Evolutionary conservation across 2,797 vertebrate genomes (phyloP).

Genomic region (Labeo calbasu): DNA sequence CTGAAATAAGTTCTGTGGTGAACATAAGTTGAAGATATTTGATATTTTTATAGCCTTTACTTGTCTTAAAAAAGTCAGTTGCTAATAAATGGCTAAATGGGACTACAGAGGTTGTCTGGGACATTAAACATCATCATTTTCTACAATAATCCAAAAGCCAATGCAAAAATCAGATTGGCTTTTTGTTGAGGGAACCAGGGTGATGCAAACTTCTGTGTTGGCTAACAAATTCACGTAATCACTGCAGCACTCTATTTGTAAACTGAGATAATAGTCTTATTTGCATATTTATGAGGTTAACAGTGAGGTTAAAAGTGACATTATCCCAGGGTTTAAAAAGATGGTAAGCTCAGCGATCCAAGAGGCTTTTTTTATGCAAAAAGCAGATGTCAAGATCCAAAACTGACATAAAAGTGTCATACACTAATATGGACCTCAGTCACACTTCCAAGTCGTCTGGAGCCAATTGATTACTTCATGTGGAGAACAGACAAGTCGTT

Average conservation of each 20-base stretch:
- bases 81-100: neutral
- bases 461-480: neutral
- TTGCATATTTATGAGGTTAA: constrained; percentile 5
- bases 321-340: neutral
- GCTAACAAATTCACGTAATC: neutral
- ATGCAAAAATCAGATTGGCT: neutral
- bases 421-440: neutral
- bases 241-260: neutral
- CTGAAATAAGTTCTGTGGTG: neutral
- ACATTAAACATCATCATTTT: neutral
- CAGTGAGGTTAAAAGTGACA: neutral
- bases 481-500: constrained; percentile 8
- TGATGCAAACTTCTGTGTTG: neutral
- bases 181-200: neutral
- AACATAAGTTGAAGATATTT: neutral
- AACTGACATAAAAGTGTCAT: neutral
- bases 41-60: neutral
- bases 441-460: neutral
- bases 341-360: neutral
- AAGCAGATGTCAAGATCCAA: neutral
- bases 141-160: neutral
- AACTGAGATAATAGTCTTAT: neutral
- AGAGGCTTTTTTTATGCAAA: neutral
- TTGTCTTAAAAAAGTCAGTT: neutral
- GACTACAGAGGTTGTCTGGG: neutral